Conservation (phyloP, 2,797 vertebrate genomes). For the Alcedo quadribrachys region DNA sequence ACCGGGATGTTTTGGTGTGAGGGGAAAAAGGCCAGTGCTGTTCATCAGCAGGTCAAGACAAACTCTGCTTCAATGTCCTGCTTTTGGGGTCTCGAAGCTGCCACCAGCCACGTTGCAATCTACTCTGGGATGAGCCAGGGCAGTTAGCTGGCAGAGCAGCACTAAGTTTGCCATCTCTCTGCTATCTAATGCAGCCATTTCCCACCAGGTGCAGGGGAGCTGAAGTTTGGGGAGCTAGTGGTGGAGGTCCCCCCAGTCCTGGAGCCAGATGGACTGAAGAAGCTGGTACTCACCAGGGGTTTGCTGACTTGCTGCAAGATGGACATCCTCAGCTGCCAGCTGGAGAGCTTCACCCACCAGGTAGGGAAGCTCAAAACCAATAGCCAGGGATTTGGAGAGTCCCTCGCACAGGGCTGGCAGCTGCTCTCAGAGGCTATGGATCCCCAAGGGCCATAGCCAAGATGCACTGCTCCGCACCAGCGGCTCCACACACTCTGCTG, state of each 20-base stretch:
- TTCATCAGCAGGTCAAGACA: not conserved
- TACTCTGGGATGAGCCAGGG: not conserved
- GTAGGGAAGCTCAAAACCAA: constrained; percentile 52
- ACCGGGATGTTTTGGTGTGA: rapidly evolving
- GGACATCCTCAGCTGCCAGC: constrained; percentile 77
- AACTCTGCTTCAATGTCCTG: not conserved
- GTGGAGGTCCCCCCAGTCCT: constrained; percentile 46
- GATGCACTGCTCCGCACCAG: not conserved
- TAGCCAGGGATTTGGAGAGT: rapidly evolving
- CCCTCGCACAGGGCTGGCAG: not conserved
- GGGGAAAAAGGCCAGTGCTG: not conserved
- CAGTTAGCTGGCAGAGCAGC: not conserved
- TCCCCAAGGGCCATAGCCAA: not conserved
- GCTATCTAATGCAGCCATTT: not conserved
- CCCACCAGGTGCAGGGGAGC: not conserved
- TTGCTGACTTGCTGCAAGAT: constrained; percentile 84
- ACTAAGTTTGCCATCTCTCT: not conserved
- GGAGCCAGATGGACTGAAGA: constrained; percentile 72
- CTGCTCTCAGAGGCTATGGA: rapidly evolving
- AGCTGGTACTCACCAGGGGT: constrained; percentile 82
- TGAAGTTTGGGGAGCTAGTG: constrained; percentile 75
- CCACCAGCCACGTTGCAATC: rapidly evolving
- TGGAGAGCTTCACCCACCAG: constrained; percentile 7
- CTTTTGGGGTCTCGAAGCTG: rapidly evolving
- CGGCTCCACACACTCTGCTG: rapidly evolving